Conservation (phyloP, 1,140 invertebrate species). For the Pteromalus puparum region DNA sequence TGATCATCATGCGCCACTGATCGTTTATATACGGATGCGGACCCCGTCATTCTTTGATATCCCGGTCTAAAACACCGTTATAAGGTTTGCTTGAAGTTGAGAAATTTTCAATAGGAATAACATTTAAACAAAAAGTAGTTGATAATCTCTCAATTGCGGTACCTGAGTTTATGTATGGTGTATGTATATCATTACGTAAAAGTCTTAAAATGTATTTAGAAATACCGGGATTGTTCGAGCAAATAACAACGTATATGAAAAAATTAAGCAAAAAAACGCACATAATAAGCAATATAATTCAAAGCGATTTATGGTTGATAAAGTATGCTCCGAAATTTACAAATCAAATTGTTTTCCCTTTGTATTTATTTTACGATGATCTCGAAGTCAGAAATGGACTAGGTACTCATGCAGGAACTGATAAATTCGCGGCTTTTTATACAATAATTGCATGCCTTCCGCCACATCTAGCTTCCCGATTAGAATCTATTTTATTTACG, state of each 20-base stretch:
- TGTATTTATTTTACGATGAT: constrained; percentile 56
- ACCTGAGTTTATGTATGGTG: background rate
- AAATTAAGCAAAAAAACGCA: constrained; percentile 31
- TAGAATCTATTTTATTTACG: constrained; percentile 44
- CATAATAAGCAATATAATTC: constrained; percentile 48
- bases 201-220: constrained; percentile 49
- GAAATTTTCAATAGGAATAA: constrained; percentile 17
- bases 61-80: too few species aligned
- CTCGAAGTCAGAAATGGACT: constrained; percentile 53
- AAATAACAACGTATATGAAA: constrained; percentile 47
- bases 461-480: constrained; percentile 29
- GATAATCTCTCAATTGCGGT: background rate
- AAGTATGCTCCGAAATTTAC: constrained; percentile 26
- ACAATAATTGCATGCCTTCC: constrained; percentile 48
- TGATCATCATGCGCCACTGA: too few species aligned
- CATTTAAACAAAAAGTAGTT: background rate
- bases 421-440: constrained; percentile 54
- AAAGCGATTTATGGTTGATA: constrained; percentile 33
- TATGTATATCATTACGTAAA: constrained; percentile 24
- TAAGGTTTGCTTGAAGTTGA: too few species aligned
- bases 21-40: too few species aligned
- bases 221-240: constrained; percentile 41
- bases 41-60: too few species aligned
- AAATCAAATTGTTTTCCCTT: constrained; percentile 42
- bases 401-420: constrained; percentile 52